Evolutionary conservation across 1,140 invertebrate species (phyloP), one percentile per base, ranked within the genome.

Genomic region (Kradibia gibbosae): DNA sequence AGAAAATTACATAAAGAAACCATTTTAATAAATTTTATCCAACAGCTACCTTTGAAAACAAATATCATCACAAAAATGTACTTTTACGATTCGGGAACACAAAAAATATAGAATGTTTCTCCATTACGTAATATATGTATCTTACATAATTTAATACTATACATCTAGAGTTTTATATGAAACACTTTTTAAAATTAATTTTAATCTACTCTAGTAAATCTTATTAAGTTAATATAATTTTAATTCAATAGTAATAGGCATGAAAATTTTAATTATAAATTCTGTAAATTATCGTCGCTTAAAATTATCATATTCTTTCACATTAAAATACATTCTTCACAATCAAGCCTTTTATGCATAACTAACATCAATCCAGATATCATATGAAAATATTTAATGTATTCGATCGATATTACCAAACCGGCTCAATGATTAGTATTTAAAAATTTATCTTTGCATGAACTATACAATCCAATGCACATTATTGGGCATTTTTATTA

Each of bases 11-110:
- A 17, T 25, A 53, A 53, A 42, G 77, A 48, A 39, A 45, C 50
- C 31, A 57, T 78, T 70, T 78, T 78, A 78, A 78, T 70, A 78
- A 78, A 78, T 78, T 71, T 70, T 25, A 45, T 65, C 17, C n/a
- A 55, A 55, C 25, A 15, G 50, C 22, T 31, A n/a, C 42, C 42
- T 5, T 25, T 1, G 20, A 50, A 31, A 72, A 72, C 70, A 48
- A 62, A 10, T 0, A 42, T 20, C 45, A 67, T 53, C 45, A 57
- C 45, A 62, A 78, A 67, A 53, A 25, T 48, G 15, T 48, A 50
- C 39, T 67, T 78, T 78, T 78, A 78, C 62, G 76, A 78, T n/a
- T 74, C 20, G 36, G 48, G 13, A 31, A 28, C 36, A 60, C 76
- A 11, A 65, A 65, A 36, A 36, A n/a, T 50, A 25, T 36, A 34